Evolutionary conservation across 2,113 vertebrate genomes (phyloP).

Genomic region (Sturnira hondurensis): DNA sequence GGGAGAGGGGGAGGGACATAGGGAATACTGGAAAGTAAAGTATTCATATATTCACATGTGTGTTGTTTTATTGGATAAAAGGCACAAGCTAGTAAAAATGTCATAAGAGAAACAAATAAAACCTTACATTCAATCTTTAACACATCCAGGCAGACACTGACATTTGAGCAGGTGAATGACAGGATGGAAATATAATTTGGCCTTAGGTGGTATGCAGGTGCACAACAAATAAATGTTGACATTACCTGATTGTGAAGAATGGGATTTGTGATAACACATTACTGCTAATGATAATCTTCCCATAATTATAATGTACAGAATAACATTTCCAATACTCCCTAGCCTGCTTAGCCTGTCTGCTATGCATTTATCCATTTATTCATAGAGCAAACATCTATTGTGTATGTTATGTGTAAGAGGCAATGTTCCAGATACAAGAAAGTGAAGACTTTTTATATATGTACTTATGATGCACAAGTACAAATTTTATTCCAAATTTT

Average conservation of each 20-base stretch:
- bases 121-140: constrained; percentile 22
- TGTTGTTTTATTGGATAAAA: background rate
- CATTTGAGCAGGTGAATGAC: constrained; percentile 24
- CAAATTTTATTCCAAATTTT: too few species aligned
- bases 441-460: background rate
- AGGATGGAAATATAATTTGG: constrained; percentile 33
- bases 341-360: background rate
- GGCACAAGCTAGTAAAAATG: constrained; percentile 25
- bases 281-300: constrained; percentile 53
- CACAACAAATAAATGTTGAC: constrained; percentile 49
- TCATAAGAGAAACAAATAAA: background rate
- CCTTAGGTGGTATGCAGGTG: background rate
- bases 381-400: background rate
- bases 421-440: constrained; percentile 32
- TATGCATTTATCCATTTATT: constrained; percentile 18
- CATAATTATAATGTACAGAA: constrained; percentile 3
- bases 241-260: constrained; percentile 48
- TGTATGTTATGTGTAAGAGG: background rate
- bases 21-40: background rate
- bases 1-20: background rate
- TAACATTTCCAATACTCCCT: background rate
- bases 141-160: background rate
- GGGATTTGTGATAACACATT: constrained; percentile 52
- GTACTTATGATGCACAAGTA: too few species aligned
- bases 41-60: background rate